Base-by-base conservation (phyloP, 1,140 invertebrate genomes). In the Caenorhabditis brenneri region DNA sequence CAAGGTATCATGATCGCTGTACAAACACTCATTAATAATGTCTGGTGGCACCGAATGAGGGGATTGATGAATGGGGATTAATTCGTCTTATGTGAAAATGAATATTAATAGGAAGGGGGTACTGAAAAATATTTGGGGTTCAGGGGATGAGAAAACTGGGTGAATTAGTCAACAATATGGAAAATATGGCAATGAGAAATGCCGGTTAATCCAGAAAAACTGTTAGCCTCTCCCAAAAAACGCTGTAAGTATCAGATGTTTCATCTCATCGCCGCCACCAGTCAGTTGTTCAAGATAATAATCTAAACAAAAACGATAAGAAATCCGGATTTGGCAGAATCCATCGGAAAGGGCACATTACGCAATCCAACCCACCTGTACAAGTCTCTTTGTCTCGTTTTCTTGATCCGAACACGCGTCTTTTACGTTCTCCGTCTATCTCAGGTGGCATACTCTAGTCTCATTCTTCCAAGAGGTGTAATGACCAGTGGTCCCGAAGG, bases 1-100 rank as follows among this genome's bases (percentile, higher is more conserved):
- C 1, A 42, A 74, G 65, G 65, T 74, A 74, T 74, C 65, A 74
- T 46, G 65, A 74, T 74, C 65, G 65, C 36, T 74, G 36, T 74
- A 24, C 65, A 74, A 74, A 74, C 65, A 74, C 36, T 74, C 65
- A 74, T 74, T 74, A 74, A 74, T 74, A 19, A 42, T 74, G 65
- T 16, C 15, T 24, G 65, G 60, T 33, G 6, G 16, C 60, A 65
- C 10, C 19, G 0, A 74, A 74, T 24, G 16, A 12, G n/a, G n/a
- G 22, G n/a, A 58, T 27, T 65, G 31, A 33, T 51, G 15, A 36
- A 27, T 19, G 24, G 24, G 53, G 58, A 33, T 65, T 65, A 65
- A 39, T 65, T 15, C 36, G 31, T 39, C 58, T 65, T 39, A 39
- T 65, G 58, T 36, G 58, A 65, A 65, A 65, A 33, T 65, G 19